Evolutionary conservation across 2,113 vertebrate genomes (phyloP).

Genomic region (Piprites chloris): DNA sequence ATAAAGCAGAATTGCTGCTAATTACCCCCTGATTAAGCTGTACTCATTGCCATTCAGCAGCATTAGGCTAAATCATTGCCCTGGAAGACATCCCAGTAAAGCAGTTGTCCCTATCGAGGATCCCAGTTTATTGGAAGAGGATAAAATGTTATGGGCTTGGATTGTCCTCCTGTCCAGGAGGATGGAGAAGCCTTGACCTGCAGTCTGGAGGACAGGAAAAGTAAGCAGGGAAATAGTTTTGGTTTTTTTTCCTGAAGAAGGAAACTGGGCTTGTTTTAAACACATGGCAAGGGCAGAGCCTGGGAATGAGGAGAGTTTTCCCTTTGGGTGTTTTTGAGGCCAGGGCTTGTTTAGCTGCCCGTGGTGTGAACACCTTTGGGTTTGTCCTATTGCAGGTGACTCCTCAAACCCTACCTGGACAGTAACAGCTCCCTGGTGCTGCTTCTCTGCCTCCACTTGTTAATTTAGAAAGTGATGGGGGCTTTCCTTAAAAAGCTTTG

Average conservation of each 20-base stretch:
- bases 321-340: background rate
- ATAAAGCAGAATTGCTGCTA: constrained; percentile 55
- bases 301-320: background rate
- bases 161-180: background rate
- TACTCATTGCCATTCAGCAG: background rate
- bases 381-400: background rate
- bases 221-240: background rate
- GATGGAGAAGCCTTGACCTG: background rate
- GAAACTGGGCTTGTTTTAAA: background rate
- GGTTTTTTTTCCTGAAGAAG: background rate
- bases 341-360: background rate
- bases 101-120: constrained; percentile 26
- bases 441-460: background rate
- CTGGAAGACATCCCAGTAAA: constrained; percentile 49
- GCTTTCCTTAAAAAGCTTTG: background rate
- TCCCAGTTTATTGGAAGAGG: background rate
- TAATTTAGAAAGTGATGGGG: background rate
- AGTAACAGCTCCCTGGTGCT: background rate
- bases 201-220: background rate
- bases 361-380: background rate
- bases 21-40: constrained; percentile 50
- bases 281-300: background rate
- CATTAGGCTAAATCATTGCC: constrained; percentile 52
- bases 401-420: background rate
- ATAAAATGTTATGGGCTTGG: background rate